Percentiles rank a stretch among this genome's conserved stretches.
Conservation (phyloP, 2,797 vertebrate genomes). For the Sebastes umbrosus region DNA sequence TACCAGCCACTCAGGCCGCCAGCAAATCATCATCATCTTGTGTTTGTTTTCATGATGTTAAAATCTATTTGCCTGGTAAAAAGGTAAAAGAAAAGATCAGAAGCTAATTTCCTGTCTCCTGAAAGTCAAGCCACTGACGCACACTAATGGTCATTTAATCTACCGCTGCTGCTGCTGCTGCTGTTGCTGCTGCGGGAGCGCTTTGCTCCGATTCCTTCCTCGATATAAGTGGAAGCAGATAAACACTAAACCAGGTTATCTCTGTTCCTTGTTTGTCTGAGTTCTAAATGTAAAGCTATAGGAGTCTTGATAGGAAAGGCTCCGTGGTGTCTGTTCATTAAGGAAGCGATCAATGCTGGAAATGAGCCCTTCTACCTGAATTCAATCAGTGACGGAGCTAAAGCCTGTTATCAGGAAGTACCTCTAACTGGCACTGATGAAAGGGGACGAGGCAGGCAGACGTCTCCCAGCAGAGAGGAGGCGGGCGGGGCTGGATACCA, state of each 20-base stretch:
- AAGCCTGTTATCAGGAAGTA: conserved; percentile 66
- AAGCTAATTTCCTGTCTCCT: conserved; percentile 61
- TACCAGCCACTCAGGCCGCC: background rate
- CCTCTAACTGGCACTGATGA: conserved; percentile 54
- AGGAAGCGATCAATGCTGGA: conserved; percentile 71
- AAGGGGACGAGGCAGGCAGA: conserved; percentile 57
- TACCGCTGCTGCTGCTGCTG: background rate
- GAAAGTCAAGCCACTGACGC: conserved; percentile 42
- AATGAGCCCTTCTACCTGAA: conserved; percentile 72
- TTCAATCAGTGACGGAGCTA: conserved; percentile 65
- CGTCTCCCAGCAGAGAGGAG: conserved; percentile 43
- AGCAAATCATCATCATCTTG: conserved; percentile 3
- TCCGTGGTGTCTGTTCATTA: conserved; percentile 73
- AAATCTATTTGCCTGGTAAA: conserved; percentile 36
- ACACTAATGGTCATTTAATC: conserved; percentile 60
- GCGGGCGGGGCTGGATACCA: conserved; percentile 17
- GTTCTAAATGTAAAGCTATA: conserved; percentile 42
- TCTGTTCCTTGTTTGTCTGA: conserved; percentile 49
- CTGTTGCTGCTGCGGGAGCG: background rate
- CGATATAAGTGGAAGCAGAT: conserved; percentile 31
- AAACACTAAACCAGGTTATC: conserved; percentile 40
- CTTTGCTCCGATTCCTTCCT: conserved; percentile 9
- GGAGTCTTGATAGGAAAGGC: conserved; percentile 52
- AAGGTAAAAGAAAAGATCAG: conserved; percentile 38
- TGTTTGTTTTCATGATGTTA: conserved; percentile 34